phyloP scores from a whole-genome alignment of 1,140 invertebrate species.

The Harlomillsia oculata region DNA sequence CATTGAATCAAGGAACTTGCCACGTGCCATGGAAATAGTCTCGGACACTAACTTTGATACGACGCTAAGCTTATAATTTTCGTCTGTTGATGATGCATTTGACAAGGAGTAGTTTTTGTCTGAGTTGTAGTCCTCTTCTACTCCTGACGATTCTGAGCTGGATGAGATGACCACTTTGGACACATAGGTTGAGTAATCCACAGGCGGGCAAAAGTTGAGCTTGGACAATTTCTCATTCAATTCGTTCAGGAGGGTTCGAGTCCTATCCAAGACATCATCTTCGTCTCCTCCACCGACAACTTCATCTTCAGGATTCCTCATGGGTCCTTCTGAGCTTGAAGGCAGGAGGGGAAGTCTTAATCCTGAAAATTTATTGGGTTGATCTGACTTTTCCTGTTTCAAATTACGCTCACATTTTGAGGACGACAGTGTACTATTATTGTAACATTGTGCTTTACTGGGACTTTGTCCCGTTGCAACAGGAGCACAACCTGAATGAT shows the following conservation, averaged over 20 bases:
- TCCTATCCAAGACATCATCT: slow-evolving; percentile 26
- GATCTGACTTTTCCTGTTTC: no score
- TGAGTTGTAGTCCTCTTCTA: slow-evolving; percentile 35
- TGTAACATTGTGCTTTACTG: no score
- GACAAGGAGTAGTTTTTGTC: slow-evolving; percentile 34
- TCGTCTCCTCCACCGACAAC: no score
- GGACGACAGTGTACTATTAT: no score
- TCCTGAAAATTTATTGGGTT: no score
- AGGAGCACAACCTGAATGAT: no score
- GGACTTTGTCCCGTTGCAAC: no score
- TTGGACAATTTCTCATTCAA: slow-evolving; percentile 32
- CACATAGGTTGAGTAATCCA: slow-evolving; percentile 30
- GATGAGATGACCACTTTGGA: slow-evolving; percentile 32
- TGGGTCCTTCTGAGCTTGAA: no score
- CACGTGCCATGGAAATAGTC: slow-evolving; percentile 33
- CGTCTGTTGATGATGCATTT: slow-evolving; percentile 5
- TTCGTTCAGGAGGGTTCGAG: slow-evolving; percentile 27
- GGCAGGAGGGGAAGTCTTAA: no score
- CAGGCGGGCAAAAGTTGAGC: slow-evolving; percentile 12
- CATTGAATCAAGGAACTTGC: slow-evolving; percentile 34
- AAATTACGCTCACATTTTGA: no score
- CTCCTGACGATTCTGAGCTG: slow-evolving; percentile 29
- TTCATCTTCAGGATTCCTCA: no score
- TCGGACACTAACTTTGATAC: slow-evolving; percentile 25
- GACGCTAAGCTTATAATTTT: slow-evolving; percentile 19